Evolutionary conservation across 2,113 vertebrate species (phyloP), one percentile per base, ranked within the genome.

Genomic region (Sula dactylatra): DNA sequence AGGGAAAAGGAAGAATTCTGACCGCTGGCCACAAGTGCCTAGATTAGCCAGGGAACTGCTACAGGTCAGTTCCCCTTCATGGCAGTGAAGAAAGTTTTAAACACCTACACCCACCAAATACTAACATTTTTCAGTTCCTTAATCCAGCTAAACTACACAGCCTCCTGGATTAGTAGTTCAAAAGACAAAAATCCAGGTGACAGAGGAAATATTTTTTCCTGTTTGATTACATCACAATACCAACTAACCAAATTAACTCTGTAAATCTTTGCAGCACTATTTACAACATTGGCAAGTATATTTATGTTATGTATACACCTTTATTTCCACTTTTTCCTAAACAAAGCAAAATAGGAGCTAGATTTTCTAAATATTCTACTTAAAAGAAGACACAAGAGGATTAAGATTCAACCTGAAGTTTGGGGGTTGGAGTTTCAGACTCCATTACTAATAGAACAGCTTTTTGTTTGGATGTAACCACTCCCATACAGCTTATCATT

Each of bases 61-160:
- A 38, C 21, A 65, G 4, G 14, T 56, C 42, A 62, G 10, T 50
- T 40, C 14, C 59, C 14, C 59, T 54, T 44, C 47, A 59, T 3
- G 11, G 8, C 27, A 10, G 2, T 32, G 18, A 92, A 81, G 13
- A 64, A 17, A 5, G 16, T 47, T 89, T 91, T 25, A 31, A 81
- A 70, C 9, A 86, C 6, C 22, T 66, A 14, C 7, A 6, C 25
- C 18, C 62, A 83, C 8, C 26, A 73, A 78, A 79, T 38, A 72
- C 4, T 55, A 8, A 18, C 3, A 77, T 65, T 69, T 86, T 88
- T 72, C 21, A 86, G 31, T 56, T 86, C 18, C 16, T 77, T 25
- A 36, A 49, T 52, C 14, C 17, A 83, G 27, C 3, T 58, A 73
- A 79, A 64, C 18, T 24, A 34, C 0, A 2, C 0, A 0, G 55